Evolutionary conservation across 2,113 vertebrate genomes (phyloP).

Genomic region (Amphiprion ocellaris): DNA sequence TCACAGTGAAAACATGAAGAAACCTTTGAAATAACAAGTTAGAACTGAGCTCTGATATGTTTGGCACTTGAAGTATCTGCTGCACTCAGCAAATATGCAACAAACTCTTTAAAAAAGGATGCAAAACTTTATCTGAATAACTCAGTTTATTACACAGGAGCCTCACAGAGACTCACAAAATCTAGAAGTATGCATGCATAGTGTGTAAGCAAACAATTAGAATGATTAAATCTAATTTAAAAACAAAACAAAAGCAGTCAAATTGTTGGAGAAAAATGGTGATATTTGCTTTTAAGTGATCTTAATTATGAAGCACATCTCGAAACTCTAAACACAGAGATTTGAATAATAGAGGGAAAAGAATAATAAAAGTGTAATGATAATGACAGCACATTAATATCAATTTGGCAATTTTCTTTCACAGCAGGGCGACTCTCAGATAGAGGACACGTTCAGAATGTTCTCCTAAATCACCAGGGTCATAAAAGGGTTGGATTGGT

Average conservation of each 20-base stretch:
- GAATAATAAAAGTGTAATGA: neutral
- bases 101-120: neutral
- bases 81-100: neutral
- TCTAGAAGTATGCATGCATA: neutral
- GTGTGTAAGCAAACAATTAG: neutral
- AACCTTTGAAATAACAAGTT: neutral
- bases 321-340: neutral
- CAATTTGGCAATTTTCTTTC: neutral
- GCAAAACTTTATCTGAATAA: neutral
- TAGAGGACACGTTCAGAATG: neutral
- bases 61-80: neutral
- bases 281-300: conserved; percentile 1
- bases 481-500: neutral
- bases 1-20: neutral
- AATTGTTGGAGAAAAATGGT: neutral
- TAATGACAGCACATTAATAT: conserved; percentile 12
- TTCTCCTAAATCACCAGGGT: neutral
- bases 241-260: neutral
- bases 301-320: neutral
- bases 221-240: neutral
- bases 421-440: neutral
- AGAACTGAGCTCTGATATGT: neutral
- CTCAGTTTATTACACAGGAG: neutral
- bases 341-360: neutral
- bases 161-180: neutral